Conservation (phyloP, 2,113 vertebrate species). For the Cheilinus undulatus region DNA sequence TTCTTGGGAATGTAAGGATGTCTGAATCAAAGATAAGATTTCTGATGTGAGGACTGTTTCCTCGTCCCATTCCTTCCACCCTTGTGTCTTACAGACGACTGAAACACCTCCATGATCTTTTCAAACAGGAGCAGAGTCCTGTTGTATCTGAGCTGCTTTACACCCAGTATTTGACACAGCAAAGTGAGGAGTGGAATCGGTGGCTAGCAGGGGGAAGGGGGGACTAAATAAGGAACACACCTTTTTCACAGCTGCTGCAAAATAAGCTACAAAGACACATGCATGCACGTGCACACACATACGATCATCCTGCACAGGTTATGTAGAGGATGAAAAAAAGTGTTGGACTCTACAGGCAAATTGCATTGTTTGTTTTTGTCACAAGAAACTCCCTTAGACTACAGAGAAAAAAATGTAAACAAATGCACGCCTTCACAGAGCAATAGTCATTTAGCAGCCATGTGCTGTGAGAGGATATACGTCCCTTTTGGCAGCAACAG, state of each 20-base stretch:
- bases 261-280: conserved; percentile 74
- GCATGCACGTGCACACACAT: conserved; percentile 29
- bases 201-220: not conserved
- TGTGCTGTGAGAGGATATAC: not conserved
- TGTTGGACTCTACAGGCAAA: conserved; percentile 10
- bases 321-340: not conserved
- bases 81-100: conserved; percentile 63
- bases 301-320: conserved; percentile 11
- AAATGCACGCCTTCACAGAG: not conserved
- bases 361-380: conserved; percentile 10
- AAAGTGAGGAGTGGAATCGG: conserved; percentile 53
- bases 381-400: conserved; percentile 2
- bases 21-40: conserved; percentile 9
- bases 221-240: conserved; percentile 21
- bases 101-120: conserved; percentile 40
- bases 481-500: not conserved
- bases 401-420: not conserved
- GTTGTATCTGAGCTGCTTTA: conserved; percentile 62
- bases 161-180: conserved; percentile 43
- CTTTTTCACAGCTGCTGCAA: conserved; percentile 72
- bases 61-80: conserved; percentile 73
- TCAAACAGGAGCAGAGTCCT: conserved; percentile 45
- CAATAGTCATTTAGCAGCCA: not conserved
- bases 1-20: conserved; percentile 18
- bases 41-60: conserved; percentile 9